phyloP scores from a whole-genome alignment of 2,888 invertebrate genomes.

The Baronia brevicornis region DNA sequence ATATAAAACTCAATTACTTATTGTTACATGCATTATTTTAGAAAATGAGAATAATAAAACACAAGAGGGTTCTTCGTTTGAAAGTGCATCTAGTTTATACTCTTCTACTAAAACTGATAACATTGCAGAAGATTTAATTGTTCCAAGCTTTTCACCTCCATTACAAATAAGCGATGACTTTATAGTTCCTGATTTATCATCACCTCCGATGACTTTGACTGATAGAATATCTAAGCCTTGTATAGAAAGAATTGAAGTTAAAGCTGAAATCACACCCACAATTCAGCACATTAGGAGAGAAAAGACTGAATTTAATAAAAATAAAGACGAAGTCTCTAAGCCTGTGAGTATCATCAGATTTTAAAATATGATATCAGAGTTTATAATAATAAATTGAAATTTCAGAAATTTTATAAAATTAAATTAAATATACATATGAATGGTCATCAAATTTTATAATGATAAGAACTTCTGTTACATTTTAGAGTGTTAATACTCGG shows the following conservation, averaged over 20 bases:
- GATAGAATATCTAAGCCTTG: constrained; percentile 48
- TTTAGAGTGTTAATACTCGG: constrained; percentile 35
- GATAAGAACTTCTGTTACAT: constrained; percentile 11
- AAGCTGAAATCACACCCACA: constrained; percentile 51
- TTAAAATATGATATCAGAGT: no score
- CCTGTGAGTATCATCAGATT: constrained; percentile 25
- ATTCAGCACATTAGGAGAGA: constrained; percentile 56
- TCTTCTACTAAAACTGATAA: constrained; percentile 84
- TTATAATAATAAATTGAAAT: not conserved
- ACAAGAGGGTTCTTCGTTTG: constrained; percentile 89
- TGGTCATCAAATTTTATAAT: constrained; percentile 8
- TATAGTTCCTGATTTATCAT: constrained; percentile 59
- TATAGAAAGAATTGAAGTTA: constrained; percentile 60
- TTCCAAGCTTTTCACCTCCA: constrained; percentile 77
- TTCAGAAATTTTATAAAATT: not conserved
- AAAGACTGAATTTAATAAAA: constrained; percentile 63
- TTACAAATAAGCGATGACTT: constrained; percentile 68
- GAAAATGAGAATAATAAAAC: constrained; percentile 75
- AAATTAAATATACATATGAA: not conserved
- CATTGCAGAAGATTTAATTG: constrained; percentile 78
- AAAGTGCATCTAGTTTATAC: constrained; percentile 88
- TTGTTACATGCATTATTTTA: constrained; percentile 22
- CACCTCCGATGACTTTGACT: constrained; percentile 63
- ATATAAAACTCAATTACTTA: constrained; percentile 4
- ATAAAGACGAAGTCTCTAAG: constrained; percentile 49